Evolutionary conservation across 2,888 invertebrate species (phyloP).

Genomic region (Sinopyrophorus schimmeli): DNA sequence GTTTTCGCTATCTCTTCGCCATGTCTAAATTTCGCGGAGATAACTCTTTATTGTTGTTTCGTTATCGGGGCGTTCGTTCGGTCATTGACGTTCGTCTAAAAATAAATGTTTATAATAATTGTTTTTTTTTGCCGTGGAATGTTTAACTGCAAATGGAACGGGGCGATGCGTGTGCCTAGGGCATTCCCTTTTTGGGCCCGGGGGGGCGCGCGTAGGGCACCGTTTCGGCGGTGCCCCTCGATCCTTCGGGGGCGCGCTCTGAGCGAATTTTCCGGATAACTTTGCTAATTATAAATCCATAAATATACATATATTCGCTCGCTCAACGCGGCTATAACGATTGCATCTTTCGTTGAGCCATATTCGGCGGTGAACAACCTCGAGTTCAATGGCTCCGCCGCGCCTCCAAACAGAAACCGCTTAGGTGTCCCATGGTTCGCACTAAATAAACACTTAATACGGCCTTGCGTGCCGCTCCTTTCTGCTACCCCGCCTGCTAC

Average conservation of each 20-base stretch:
- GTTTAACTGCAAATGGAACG: too few species aligned
- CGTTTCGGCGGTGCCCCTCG: background rate
- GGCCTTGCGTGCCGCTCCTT: conserved; percentile 35
- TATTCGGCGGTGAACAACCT: conserved; percentile 56
- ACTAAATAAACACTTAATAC: conserved; percentile 29
- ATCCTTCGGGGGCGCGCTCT: background rate
- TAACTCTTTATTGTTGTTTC: conserved; percentile 42
- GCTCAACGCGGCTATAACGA: conserved; percentile 29
- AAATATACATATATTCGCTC: conserved; percentile 28
- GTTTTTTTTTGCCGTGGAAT: too few species aligned
- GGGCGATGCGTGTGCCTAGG: too few species aligned
- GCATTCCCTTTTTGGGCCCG: too few species aligned
- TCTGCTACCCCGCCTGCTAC: conserved; percentile 7
- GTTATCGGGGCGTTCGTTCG: conserved; percentile 48
- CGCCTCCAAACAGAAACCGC: conserved; percentile 49
- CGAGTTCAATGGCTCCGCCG: conserved; percentile 54
- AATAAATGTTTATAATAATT: conserved; percentile 43
- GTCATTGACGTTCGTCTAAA: conserved; percentile 53
- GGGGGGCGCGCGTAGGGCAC: too few species aligned
- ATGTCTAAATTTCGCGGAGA: conserved; percentile 34
- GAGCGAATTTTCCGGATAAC: conserved; percentile 16
- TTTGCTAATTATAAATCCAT: conserved; percentile 27
- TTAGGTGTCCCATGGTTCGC: conserved; percentile 21
- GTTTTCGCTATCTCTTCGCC: conserved; percentile 20
- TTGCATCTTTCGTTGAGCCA: conserved; percentile 44